These are phyloP conservation scores for Phasia obesa DNA, from an alignment of 2,888 invertebrate species.

Conservation along the genomic window DNA sequence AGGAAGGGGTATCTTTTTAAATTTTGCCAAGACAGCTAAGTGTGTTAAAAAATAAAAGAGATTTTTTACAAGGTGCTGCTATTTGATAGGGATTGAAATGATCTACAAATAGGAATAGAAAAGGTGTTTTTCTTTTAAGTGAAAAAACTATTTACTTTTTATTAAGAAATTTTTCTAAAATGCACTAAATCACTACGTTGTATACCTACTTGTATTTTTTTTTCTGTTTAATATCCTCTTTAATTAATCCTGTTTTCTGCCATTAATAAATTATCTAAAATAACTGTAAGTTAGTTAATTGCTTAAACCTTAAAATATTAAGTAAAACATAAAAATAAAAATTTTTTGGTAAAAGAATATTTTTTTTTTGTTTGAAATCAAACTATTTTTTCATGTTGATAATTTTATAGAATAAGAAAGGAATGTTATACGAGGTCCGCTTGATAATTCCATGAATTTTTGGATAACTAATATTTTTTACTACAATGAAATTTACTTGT, in stretches of 20 bases:
- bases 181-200: constrained; percentile 29
- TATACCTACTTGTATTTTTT: neutral
- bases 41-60: neutral
- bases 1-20: neutral
- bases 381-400: no score
- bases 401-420: no score
- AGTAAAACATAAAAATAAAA: no score
- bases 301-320: no score
- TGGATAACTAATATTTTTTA: no score
- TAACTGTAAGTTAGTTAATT: no score
- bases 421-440: no score
- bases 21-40: neutral
- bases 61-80: neutral
- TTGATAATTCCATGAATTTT: no score
- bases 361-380: no score
- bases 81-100: neutral
- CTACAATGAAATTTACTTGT: no score
- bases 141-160: neutral
- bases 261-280: neutral
- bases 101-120: neutral
- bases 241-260: neutral
- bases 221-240: neutral
- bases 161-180: constrained; percentile 16
- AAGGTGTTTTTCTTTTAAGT: neutral
- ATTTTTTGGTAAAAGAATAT: no score